A percentile compares a stretch with the other conserved stretches of the same genome.
These are phyloP conservation scores for Heliconius hortense DNA, from an alignment of 2,888 invertebrate genomes.

Conservation along the genomic window DNA sequence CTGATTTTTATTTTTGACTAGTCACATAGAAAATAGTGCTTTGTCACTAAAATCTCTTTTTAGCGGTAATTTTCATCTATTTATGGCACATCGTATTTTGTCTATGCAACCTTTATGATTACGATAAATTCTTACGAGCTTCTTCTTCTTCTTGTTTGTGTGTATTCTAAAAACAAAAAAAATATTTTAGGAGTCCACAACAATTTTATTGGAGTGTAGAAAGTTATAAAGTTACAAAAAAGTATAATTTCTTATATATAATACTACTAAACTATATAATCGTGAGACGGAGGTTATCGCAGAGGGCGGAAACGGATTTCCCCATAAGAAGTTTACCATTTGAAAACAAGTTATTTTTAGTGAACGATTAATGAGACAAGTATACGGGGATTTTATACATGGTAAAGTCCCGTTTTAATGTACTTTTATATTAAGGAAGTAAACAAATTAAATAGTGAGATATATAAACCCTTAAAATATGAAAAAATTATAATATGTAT, in stretches of 20 bases:
- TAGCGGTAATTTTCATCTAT: background rate
- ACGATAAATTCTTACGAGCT: background rate
- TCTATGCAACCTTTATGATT: background rate
- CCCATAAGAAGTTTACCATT: conserved; percentile 22
- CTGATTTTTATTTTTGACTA: background rate
- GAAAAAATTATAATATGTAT: too few species aligned
- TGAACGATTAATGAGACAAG: background rate
- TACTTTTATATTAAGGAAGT: background rate
- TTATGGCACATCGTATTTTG: background rate
- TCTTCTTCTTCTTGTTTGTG: too few species aligned
- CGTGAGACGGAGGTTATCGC: background rate
- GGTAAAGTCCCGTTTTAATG: conserved; percentile 9
- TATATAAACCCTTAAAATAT: too few species aligned
- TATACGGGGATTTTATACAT: background rate
- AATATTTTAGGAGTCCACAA: background rate
- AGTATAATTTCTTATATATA: too few species aligned
- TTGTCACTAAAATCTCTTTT: background rate
- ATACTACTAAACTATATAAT: background rate
- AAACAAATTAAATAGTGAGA: too few species aligned
- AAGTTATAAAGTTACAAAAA: too few species aligned
- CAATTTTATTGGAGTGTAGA: background rate
- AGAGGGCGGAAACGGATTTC: conserved; percentile 22
- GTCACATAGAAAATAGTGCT: background rate
- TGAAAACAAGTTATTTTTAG: conserved; percentile 14
- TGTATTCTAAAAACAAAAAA: background rate